A percentile compares a stretch with the other conserved stretches of the same genome.
phyloP scores from a whole-genome alignment of 2,888 invertebrate species.

The Ectemnius continuus region DNA sequence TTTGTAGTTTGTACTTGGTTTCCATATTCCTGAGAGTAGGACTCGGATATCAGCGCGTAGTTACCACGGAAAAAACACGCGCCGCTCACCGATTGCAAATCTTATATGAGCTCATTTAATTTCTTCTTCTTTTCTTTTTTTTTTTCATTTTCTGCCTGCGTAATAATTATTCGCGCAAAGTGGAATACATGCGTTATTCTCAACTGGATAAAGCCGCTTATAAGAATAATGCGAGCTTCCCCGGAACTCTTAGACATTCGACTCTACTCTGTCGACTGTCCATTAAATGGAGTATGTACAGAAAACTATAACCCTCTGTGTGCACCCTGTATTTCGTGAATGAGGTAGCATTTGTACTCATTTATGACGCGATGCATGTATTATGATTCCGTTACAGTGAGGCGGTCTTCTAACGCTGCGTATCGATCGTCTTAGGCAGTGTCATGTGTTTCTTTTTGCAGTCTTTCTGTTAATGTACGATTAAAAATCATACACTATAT shows the following conservation, averaged over 20 bases:
- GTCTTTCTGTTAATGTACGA: slow-evolving; percentile 8
- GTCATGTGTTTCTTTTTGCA: slow-evolving; percentile 20
- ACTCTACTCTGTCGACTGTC: slow-evolving; percentile 59
- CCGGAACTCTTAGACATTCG: slow-evolving; percentile 23
- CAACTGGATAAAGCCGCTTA: not conserved
- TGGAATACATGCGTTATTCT: not conserved
- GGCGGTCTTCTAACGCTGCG: slow-evolving; percentile 13
- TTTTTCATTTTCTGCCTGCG: not conserved
- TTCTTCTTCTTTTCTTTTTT: slow-evolving; percentile 32
- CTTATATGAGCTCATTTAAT: slow-evolving; percentile 16
- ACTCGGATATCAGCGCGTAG: slow-evolving; percentile 50
- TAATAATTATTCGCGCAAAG: not conserved
- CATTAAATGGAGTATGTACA: slow-evolving; percentile 64
- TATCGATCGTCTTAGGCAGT: slow-evolving; percentile 35
- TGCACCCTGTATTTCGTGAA: slow-evolving; percentile 77
- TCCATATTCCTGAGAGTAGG: slow-evolving; percentile 76
- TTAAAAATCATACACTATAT: not conserved
- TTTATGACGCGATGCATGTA: slow-evolving; percentile 65
- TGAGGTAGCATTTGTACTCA: slow-evolving; percentile 77
- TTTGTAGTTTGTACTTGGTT: slow-evolving; percentile 78
- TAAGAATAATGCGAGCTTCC: not conserved
- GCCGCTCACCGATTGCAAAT: slow-evolving; percentile 25
- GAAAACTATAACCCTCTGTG: slow-evolving; percentile 67
- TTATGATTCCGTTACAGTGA: slow-evolving; percentile 62
- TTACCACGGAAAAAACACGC: slow-evolving; percentile 29